These are phyloP conservation scores for Morone chrysops DNA, from an alignment of 2,113 vertebrate species.

Conservation along the genomic window DNA sequence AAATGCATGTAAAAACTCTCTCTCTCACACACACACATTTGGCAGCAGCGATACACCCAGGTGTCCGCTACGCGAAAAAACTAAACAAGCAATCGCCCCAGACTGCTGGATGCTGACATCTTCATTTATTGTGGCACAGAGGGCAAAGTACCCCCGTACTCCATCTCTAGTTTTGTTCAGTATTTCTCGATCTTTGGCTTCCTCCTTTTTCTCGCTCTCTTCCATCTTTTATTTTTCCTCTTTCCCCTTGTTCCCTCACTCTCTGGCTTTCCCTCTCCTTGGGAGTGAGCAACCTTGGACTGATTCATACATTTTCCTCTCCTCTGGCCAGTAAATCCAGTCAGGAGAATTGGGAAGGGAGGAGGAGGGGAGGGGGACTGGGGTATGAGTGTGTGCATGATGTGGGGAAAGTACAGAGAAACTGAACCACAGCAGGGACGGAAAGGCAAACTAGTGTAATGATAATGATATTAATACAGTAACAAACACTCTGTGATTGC, in stretches of 20 bases:
- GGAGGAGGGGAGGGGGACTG: neutral
- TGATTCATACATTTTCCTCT: constrained; percentile 87
- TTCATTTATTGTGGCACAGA: constrained; percentile 51
- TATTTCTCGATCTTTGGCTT: constrained; percentile 46
- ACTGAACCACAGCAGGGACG: constrained; percentile 10
- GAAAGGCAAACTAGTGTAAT: neutral
- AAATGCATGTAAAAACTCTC: constrained; percentile 66
- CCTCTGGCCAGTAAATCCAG: constrained; percentile 83
- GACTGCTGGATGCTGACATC: constrained; percentile 68
- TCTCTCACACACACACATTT: constrained; percentile 34
- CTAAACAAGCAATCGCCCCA: constrained; percentile 52
- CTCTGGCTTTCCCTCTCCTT: constrained; percentile 67
- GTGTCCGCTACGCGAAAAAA: constrained; percentile 43
- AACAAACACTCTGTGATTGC: neutral
- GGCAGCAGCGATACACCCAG: constrained; percentile 37
- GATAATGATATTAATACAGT: neutral
- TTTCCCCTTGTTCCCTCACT: constrained; percentile 49
- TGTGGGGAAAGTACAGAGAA: constrained; percentile 46
- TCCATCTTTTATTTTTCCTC: neutral
- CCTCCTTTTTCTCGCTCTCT: constrained; percentile 23
- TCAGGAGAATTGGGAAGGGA: constrained; percentile 57
- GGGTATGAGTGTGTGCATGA: constrained; percentile 29
- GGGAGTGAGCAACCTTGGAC: constrained; percentile 74
- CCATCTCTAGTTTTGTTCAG: constrained; percentile 36
- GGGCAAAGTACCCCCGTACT: constrained; percentile 53